Conservation (phyloP, 2,888 invertebrate species). For the Entomobrya proxima region DNA sequence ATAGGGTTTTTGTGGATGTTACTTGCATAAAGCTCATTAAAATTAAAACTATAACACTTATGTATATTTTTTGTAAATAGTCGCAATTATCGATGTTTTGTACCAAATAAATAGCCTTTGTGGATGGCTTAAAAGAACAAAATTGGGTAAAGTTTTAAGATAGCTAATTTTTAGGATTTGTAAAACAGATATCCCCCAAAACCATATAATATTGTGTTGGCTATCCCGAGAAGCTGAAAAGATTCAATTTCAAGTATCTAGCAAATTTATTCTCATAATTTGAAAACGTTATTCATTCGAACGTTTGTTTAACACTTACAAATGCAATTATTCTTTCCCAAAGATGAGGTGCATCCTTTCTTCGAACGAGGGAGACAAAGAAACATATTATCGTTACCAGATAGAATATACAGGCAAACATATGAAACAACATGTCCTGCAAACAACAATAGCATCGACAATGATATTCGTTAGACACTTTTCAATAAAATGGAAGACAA, state of each 20-base stretch:
- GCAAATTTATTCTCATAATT: background rate
- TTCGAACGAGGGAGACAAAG: slow-evolving; percentile 45
- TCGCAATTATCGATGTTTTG: no score
- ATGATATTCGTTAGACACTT: background rate
- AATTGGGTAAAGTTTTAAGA: no score
- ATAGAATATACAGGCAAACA: slow-evolving; percentile 60
- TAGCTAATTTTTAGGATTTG: slow-evolving; percentile 19
- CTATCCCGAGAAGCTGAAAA: slow-evolving; percentile 59
- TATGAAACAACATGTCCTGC: slow-evolving; percentile 63
- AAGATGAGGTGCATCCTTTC: background rate
- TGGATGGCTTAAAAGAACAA: no score
- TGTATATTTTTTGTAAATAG: no score
- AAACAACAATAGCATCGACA: background rate
- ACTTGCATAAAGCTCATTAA: no score
- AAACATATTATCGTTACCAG: slow-evolving; percentile 57
- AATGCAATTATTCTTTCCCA: slow-evolving; percentile 61
- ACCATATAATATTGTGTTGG: slow-evolving; percentile 52
- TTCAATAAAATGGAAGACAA: no score
- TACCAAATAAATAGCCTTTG: no score
- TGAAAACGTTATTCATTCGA: background rate
- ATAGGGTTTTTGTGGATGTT: no score
- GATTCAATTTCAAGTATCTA: no score
- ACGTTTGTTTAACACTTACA: slow-evolving; percentile 35
- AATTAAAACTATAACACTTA: no score
- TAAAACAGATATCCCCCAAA: slow-evolving; percentile 47